phyloP scores from a whole-genome alignment of 2,113 vertebrate genomes.

The Stercorarius parasiticus region DNA sequence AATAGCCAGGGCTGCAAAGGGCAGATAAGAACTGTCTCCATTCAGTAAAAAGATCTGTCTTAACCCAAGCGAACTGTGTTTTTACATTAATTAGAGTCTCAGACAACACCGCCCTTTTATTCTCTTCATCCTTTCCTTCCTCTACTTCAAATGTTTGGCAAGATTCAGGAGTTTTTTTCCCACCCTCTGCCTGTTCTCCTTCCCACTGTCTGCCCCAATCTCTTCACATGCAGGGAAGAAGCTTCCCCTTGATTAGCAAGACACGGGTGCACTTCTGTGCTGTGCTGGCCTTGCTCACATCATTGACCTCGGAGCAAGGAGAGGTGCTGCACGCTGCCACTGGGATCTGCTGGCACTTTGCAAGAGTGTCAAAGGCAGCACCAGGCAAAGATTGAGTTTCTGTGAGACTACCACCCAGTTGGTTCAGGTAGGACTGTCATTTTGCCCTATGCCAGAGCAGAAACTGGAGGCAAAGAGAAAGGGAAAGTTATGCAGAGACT shows the following conservation, averaged over 20 bases:
- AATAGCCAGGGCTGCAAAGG: conserved; percentile 55
- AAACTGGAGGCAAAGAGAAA: background rate
- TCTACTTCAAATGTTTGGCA: background rate
- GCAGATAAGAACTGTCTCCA: conserved; percentile 73
- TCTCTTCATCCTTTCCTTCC: background rate
- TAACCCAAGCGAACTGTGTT: conserved; percentile 44
- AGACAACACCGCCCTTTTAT: conserved; percentile 54
- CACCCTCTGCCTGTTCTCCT: background rate
- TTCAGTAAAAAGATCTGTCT: conserved; percentile 68
- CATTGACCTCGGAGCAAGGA: no score
- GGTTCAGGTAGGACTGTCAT: background rate
- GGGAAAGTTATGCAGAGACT: background rate
- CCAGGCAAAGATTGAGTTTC: background rate
- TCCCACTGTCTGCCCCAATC: background rate
- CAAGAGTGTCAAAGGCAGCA: background rate
- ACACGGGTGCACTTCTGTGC: background rate
- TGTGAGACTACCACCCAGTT: accelerated
- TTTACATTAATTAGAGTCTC: conserved; percentile 65
- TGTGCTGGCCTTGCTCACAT: accelerated
- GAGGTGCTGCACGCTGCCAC: background rate
- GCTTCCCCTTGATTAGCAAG: background rate
- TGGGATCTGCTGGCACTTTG: background rate
- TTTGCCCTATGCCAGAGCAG: background rate
- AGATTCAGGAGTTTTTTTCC: background rate
- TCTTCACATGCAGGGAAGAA: background rate